These are phyloP conservation scores for Acanthisitta chloris DNA, from an alignment of 2,113 vertebrate species.

Conservation along the genomic window DNA sequence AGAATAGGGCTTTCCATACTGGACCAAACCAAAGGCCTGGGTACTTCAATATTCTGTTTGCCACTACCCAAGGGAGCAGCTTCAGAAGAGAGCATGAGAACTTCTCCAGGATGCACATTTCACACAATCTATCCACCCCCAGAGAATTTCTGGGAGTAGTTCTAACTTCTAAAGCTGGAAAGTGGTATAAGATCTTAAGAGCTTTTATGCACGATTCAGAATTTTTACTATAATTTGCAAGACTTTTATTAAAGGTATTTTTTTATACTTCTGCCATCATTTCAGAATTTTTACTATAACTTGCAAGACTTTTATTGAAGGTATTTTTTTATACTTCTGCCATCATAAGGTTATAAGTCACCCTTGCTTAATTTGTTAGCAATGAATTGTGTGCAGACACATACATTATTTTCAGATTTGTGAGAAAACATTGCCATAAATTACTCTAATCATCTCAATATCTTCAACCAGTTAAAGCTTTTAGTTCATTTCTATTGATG, in stretches of 20 bases:
- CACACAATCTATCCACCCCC: not conserved
- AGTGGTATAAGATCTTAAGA: not conserved
- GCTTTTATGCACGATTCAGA: not conserved
- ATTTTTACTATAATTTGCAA: not conserved
- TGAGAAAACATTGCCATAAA: not conserved
- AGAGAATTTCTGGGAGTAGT: not conserved
- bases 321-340: not conserved
- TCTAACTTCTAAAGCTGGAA: not conserved
- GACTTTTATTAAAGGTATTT: not conserved
- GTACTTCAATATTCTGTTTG: slow-evolving; percentile 32
- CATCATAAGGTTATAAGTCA: not conserved
- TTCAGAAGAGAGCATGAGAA: not conserved
- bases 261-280: no score
- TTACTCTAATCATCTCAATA: not conserved
- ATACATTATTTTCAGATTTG: not conserved
- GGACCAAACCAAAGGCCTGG: slow-evolving; percentile 20
- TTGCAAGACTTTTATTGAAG: not conserved
- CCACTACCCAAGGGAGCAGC: not conserved
- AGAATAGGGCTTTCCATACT: slow-evolving; percentile 24
- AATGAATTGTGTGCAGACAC: not conserved
- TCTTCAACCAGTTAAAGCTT: not conserved
- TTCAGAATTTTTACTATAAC: not conserved
- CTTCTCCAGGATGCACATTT: not conserved
- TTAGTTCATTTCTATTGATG: not conserved
- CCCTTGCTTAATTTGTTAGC: not conserved